phyloP scores from a whole-genome alignment of 2,888 invertebrate species.

The Leuctra nigra region DNA sequence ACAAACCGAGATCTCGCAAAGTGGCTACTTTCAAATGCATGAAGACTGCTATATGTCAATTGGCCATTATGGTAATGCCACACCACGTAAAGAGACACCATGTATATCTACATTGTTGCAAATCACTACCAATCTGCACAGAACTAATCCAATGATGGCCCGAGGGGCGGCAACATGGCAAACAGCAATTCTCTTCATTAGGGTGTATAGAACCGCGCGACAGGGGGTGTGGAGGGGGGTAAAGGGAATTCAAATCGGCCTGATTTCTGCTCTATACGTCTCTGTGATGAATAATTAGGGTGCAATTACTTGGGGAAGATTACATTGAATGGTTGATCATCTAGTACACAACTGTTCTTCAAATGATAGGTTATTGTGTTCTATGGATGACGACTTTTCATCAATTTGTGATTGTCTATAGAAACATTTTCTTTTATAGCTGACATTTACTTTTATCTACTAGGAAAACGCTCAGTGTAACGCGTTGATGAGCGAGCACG shows the following conservation, averaged over 20 bases:
- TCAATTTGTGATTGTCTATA: too few relatives aligned
- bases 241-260: slow-evolving; percentile 2
- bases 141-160: slow-evolving; percentile 5
- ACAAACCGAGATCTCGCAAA: neutral
- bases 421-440: too few relatives aligned
- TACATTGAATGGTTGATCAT: too few relatives aligned
- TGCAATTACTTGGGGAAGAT: too few relatives aligned
- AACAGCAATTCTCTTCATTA: slow-evolving; percentile 14
- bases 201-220: neutral
- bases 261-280: neutral
- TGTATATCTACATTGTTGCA: neutral
- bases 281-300: neutral
- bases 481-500: too few relatives aligned
- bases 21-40: slow-evolving; percentile 3
- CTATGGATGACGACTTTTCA: too few relatives aligned
- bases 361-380: too few relatives aligned
- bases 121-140: slow-evolving; percentile 9
- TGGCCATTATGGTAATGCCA: slow-evolving; percentile 15
- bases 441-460: too few relatives aligned
- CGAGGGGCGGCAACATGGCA: neutral
- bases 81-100: neutral
- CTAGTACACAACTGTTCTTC: too few relatives aligned
- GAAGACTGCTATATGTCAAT: slow-evolving; percentile 15
- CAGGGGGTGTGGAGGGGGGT: neutral
- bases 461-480: too few relatives aligned